Conservation (phyloP, 1,140 invertebrate species). For the Leptopilina clavipes region DNA sequence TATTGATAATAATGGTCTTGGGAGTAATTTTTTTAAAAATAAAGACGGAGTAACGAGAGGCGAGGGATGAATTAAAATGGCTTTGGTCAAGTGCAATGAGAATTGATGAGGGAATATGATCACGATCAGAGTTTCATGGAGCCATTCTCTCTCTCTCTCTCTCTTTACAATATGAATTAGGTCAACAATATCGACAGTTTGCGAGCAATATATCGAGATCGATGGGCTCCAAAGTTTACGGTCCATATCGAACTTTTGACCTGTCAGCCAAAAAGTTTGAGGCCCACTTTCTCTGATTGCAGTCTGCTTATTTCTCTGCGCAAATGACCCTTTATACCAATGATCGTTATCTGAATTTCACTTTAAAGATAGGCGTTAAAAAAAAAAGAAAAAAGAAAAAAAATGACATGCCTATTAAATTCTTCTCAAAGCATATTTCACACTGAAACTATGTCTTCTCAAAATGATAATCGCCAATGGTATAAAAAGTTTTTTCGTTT, state of each 20-base stretch:
- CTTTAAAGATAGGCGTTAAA: conserved; percentile 25
- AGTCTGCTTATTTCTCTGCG: conserved; percentile 46
- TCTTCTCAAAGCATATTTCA: conserved; percentile 19
- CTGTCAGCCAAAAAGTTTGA: conserved; percentile 49
- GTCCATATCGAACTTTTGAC: conserved; percentile 40
- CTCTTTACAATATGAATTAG: conserved; percentile 7
- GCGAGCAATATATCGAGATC: background rate
- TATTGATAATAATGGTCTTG: too few relatives aligned
- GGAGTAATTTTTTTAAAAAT: too few relatives aligned
- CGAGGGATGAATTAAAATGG: too few relatives aligned
- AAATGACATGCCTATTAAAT: background rate
- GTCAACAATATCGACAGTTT: background rate
- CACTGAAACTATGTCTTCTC: background rate
- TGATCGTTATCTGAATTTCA: conserved; percentile 30
- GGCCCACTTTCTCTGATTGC: conserved; percentile 50
- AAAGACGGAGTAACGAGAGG: too few relatives aligned
- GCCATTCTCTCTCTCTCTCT: background rate
- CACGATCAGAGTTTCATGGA: too few relatives aligned
- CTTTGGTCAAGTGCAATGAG: too few relatives aligned
- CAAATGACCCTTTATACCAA: background rate
- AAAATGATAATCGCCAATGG: background rate
- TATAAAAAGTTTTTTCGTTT: background rate
- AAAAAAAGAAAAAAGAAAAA: background rate
- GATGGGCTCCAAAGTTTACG: conserved; percentile 47
- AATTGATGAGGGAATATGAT: too few relatives aligned